A percentile compares a stretch with the other conserved stretches of the same genome.
These are phyloP conservation scores for Cosmia trapezina DNA, from an alignment of 2,888 invertebrate species.

Conservation along the genomic window DNA sequence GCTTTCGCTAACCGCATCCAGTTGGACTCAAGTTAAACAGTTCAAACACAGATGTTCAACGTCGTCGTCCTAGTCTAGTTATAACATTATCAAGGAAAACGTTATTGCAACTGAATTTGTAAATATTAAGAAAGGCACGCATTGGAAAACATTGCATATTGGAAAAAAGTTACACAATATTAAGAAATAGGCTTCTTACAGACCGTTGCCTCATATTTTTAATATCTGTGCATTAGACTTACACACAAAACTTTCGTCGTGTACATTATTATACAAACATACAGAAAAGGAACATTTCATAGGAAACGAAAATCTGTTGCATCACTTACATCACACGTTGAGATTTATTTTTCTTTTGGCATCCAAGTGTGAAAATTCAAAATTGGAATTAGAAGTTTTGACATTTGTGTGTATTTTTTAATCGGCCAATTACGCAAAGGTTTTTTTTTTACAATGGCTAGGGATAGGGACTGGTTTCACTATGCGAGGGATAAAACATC, in stretches of 20 bases:
- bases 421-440: slow-evolving; percentile 34
- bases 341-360: slow-evolving; percentile 59
- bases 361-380: slow-evolving; percentile 54
- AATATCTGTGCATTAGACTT: slow-evolving; percentile 18
- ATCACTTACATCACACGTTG: slow-evolving; percentile 31
- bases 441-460: slow-evolving; percentile 19
- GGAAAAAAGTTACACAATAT: slow-evolving; percentile 51
- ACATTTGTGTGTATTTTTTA: slow-evolving; percentile 52
- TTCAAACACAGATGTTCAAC: slow-evolving; percentile 43
- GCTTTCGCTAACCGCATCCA: slow-evolving; percentile 67
- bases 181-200: slow-evolving; percentile 25
- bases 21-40: slow-evolving; percentile 20
- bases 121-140: slow-evolving; percentile 17
- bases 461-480: slow-evolving; percentile 36
- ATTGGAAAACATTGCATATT: slow-evolving; percentile 1
- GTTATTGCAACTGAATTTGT: slow-evolving; percentile 29
- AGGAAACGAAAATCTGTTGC: slow-evolving; percentile 53
- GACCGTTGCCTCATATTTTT: slow-evolving; percentile 22
- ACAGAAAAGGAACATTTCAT: slow-evolving; percentile 59
- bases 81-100: not conserved
- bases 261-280: slow-evolving; percentile 41
- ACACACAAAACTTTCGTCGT: slow-evolving; percentile 45
- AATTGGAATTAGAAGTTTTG: slow-evolving; percentile 41
- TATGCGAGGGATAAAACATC: slow-evolving; percentile 55
- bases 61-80: slow-evolving; percentile 15